phyloP scores from a whole-genome alignment of 2,888 invertebrate genomes.

The Macaria notata region DNA sequence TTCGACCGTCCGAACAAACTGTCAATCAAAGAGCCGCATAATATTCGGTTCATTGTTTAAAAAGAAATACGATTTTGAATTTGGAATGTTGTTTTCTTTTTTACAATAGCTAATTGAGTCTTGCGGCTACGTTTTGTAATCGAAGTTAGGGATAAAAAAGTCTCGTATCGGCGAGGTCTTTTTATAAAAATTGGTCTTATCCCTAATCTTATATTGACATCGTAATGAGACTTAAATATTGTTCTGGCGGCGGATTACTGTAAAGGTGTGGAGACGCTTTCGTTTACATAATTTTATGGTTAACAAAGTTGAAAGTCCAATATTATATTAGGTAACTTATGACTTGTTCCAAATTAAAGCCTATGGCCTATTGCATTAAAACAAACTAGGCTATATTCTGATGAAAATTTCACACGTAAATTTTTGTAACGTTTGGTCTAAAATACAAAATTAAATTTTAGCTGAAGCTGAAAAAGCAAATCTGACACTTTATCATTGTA shows the following conservation, averaged over 20 bases:
- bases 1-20: conserved; percentile 44
- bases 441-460: too few species aligned
- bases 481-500: too few species aligned
- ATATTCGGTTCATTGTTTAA: conserved; percentile 53
- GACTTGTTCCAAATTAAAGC: too few species aligned
- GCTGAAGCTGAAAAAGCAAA: too few species aligned
- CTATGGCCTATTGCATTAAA: too few species aligned
- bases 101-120: conserved; percentile 35
- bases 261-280: conserved; percentile 44
- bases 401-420: too few species aligned
- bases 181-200: conserved; percentile 73
- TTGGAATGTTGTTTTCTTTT: conserved; percentile 52
- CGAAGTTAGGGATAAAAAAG: conserved; percentile 33
- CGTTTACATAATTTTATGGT: background rate
- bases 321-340: too few species aligned
- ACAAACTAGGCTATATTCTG: too few species aligned
- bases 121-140: conserved; percentile 33
- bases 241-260: conserved; percentile 51
- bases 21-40: conserved; percentile 72
- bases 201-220: conserved; percentile 81
- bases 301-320: too few species aligned
- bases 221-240: conserved; percentile 79
- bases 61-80: conserved; percentile 42
- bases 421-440: too few species aligned
- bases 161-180: conserved; percentile 38